Evolutionary conservation across 2,113 vertebrate species (phyloP).

Genomic region (Sphaerodactylus townsendi): DNA sequence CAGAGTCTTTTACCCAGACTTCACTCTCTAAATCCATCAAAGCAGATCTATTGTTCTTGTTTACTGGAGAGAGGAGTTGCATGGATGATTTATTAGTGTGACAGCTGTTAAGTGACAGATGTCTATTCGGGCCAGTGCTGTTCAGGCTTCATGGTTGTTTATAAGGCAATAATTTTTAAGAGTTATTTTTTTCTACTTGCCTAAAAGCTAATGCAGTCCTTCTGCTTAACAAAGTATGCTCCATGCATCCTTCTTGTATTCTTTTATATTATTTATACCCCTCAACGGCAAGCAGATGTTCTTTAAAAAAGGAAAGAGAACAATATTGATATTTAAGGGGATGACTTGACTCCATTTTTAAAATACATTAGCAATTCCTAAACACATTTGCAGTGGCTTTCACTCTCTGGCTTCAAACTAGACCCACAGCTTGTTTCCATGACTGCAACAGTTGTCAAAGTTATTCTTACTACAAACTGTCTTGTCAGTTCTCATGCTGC

Average conservation of each 20-base stretch:
- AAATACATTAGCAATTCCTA: constrained; percentile 28
- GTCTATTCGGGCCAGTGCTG: constrained; percentile 19
- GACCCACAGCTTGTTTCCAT: constrained; percentile 56
- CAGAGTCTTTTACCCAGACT: constrained; percentile 9
- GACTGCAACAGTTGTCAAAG: constrained; percentile 59
- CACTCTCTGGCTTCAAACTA: constrained; percentile 36
- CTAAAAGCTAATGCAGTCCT: not conserved
- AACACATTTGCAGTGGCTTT: constrained; percentile 57
- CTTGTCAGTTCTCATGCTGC: constrained; percentile 58
- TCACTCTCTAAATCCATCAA: not conserved
- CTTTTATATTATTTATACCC: not conserved
- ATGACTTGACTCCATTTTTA: not conserved
- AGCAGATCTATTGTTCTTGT: constrained; percentile 19
- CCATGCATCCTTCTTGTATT: not conserved
- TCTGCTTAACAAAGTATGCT: not conserved
- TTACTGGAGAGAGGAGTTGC: not conserved
- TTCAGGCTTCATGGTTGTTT: constrained; percentile 38
- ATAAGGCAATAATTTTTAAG: constrained; percentile 7
- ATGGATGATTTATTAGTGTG: constrained; percentile 27
- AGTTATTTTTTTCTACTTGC: not conserved
- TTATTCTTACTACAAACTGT: constrained; percentile 67
- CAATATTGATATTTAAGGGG: constrained; percentile 21
- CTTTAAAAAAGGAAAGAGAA: constrained; percentile 12
- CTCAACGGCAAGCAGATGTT: not conserved
- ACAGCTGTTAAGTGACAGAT: constrained; percentile 49